These are phyloP conservation scores for Neoaliturus tenellus DNA, from an alignment of 2,888 invertebrate genomes.

Conservation along the genomic window DNA sequence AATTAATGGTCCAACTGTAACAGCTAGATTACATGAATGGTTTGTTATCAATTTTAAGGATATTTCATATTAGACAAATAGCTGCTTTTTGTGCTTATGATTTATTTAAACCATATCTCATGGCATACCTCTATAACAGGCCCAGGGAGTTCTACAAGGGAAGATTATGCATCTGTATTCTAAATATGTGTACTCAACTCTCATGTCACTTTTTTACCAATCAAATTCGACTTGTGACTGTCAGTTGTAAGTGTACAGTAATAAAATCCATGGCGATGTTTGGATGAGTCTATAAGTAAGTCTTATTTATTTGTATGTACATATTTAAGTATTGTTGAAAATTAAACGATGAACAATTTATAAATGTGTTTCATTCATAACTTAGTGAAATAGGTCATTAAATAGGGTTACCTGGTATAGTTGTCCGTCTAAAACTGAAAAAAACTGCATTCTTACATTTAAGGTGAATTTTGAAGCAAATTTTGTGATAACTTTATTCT, in stretches of 20 bases:
- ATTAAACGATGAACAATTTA: constrained; percentile 16
- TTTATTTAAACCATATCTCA: background rate
- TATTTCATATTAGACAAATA: too few relatives aligned
- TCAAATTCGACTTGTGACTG: constrained; percentile 14
- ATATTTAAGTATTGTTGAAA: constrained; percentile 55
- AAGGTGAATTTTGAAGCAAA: too few relatives aligned
- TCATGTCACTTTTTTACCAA: constrained; percentile 1
- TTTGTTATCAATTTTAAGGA: background rate
- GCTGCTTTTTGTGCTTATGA: background rate
- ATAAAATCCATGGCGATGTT: background rate
- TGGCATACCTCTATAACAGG: background rate
- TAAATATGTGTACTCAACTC: constrained; percentile 36
- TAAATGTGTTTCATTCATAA: too few relatives aligned
- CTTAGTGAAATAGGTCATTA: too few relatives aligned
- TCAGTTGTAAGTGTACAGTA: background rate
- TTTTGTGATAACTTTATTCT: too few relatives aligned
- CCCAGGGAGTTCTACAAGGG: background rate
- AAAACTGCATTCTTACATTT: too few relatives aligned
- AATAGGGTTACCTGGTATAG: too few relatives aligned
- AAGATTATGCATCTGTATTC: constrained; percentile 22
- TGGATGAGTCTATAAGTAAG: constrained; percentile 42
- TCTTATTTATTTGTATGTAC: constrained; percentile 56
- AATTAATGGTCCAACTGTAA: background rate
- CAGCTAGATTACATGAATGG: background rate
- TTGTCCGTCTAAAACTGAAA: too few relatives aligned